A percentile compares a stretch with the other conserved stretches of the same genome.
Evolutionary conservation across 2,797 vertebrate species (phyloP).

Genomic region (Pteropus rufus): DNA sequence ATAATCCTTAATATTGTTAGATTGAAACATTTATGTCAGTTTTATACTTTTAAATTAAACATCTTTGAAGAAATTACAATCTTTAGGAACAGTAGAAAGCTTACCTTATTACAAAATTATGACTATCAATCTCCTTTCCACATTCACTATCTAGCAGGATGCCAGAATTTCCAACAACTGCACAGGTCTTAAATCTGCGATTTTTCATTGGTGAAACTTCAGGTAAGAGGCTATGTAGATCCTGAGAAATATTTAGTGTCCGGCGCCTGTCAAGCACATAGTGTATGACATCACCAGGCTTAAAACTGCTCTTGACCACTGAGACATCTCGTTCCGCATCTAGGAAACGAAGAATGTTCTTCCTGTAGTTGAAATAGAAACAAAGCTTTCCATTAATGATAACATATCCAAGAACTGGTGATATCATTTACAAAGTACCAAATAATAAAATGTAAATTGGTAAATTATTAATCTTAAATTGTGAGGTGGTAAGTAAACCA

Average conservation of each 20-base stretch:
- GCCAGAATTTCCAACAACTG: slow-evolving; percentile 93
- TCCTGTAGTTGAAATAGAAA: slow-evolving; percentile 81
- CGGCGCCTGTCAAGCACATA: slow-evolving; percentile 90
- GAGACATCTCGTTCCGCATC: slow-evolving; percentile 92
- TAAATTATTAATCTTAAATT: background rate
- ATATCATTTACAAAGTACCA: background rate
- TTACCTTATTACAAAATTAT: slow-evolving; percentile 92
- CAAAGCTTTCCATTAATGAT: rapidly evolving
- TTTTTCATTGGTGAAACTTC: slow-evolving; percentile 92
- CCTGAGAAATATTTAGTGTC: slow-evolving; percentile 88
- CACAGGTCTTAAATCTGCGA: slow-evolving; percentile 89
- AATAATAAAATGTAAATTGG: background rate
- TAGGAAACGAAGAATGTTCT: slow-evolving; percentile 90
- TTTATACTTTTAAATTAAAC: slow-evolving; percentile 27
- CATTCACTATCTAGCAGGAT: slow-evolving; percentile 89
- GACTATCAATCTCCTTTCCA: slow-evolving; percentile 90
- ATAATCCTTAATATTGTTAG: slow-evolving; percentile 12
- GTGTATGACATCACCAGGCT: slow-evolving; percentile 90
- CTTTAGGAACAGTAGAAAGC: slow-evolving; percentile 57
- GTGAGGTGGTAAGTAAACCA: background rate
- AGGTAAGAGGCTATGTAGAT: slow-evolving; percentile 90
- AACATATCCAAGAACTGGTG: background rate
- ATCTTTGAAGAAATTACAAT: background rate
- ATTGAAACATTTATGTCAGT: slow-evolving; percentile 48
- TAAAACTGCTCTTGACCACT: slow-evolving; percentile 91